Evolutionary conservation across 2,113 vertebrate species (phyloP).

Genomic region (Oreotrochilus melanogaster): DNA sequence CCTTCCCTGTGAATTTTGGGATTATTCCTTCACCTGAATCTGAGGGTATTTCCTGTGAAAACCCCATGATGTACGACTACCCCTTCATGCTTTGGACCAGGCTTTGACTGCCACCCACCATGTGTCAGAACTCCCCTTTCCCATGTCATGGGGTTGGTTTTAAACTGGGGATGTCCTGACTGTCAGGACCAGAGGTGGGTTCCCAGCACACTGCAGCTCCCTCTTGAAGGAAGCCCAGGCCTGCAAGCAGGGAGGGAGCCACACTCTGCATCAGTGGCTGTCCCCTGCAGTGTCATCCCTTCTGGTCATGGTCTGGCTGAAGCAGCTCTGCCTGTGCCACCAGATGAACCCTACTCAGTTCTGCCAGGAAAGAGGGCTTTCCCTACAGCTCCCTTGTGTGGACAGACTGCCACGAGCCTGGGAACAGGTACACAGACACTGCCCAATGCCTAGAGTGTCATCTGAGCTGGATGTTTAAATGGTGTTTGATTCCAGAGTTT

Average conservation of each 20-base stretch:
- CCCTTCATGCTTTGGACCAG: neutral
- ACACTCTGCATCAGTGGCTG: fast-evolving
- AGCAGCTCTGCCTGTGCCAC: neutral
- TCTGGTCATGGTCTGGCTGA: neutral
- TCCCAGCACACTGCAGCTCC: neutral
- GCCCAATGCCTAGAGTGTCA: neutral
- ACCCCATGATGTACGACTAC: neutral
- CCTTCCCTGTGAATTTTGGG: neutral
- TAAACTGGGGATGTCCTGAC: fast-evolving
- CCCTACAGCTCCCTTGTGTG: neutral
- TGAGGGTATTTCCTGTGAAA: neutral
- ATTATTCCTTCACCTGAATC: neutral
- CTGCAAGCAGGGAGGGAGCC: neutral
- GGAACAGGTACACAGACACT: neutral
- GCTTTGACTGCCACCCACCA: fast-evolving
- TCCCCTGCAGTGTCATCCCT: neutral
- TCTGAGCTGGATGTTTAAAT: neutral
- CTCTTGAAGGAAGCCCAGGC: neutral
- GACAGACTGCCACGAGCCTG: neutral
- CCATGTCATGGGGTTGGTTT: neutral
- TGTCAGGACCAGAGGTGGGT: neutral
- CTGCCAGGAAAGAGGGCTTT: neutral
- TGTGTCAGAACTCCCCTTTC: neutral
- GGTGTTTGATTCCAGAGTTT: neutral
- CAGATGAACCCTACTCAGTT: neutral